phyloP scores from a whole-genome alignment of 2,888 invertebrate genomes.

The Xestoiulus laeticollis region DNA sequence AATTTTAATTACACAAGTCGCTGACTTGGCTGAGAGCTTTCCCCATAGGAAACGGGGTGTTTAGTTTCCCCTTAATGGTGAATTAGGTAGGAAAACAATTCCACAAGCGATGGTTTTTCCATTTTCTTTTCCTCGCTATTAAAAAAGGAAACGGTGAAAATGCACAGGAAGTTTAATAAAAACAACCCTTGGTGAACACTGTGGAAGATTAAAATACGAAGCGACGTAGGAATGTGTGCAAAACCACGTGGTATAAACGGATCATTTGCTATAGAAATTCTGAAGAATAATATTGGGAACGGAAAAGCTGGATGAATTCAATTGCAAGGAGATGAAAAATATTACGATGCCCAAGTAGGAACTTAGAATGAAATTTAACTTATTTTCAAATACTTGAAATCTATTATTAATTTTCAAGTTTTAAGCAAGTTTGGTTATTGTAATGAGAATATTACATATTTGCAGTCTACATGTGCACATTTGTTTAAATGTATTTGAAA shows the following conservation, averaged over 20 bases:
- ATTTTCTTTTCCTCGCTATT: background rate
- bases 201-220: conserved; percentile 15
- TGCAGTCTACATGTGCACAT: too few relatives aligned
- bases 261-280: background rate
- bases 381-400: background rate
- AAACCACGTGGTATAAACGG: background rate
- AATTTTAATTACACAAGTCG: too few relatives aligned
- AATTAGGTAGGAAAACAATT: conserved; percentile 29
- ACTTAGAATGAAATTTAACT: background rate
- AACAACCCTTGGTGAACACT: background rate
- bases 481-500: too few relatives aligned
- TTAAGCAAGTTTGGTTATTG: too few relatives aligned
- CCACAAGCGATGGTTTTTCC: background rate
- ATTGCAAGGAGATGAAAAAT: background rate
- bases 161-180: conserved; percentile 17
- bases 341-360: background rate
- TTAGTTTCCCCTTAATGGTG: background rate
- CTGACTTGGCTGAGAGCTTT: too few relatives aligned
- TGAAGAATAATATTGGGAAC: background rate
- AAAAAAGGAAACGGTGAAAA: conserved; percentile 18
- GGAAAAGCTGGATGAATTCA: background rate
- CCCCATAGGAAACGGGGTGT: too few relatives aligned
- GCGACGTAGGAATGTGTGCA: background rate
- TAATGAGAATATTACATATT: too few relatives aligned
- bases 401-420: too few relatives aligned